Evolutionary conservation across 2,113 vertebrate genomes (phyloP), one percentile per base, ranked within the genome.

Genomic region (Saguinus imperator): DNA sequence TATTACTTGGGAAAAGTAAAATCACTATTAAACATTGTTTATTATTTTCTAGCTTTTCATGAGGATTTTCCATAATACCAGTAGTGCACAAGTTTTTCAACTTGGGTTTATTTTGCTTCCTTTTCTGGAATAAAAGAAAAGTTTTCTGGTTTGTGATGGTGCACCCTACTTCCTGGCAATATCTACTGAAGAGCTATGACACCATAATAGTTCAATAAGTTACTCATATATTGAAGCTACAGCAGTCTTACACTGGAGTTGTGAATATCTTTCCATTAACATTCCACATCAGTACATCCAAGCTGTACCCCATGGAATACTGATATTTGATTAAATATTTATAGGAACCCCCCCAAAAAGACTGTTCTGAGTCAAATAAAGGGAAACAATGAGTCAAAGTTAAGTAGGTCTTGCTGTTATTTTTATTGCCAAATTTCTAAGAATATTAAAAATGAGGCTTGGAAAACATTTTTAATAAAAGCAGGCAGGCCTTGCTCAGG

Each of bases 351-450:
- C 50, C 35, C 40, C 87, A 10, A 23, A 35, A 70, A 40, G 5
- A 75, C 3, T 50, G 4, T 10, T 82, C 23, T 58, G 8, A 10
- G 1, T 83, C 48, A 93, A 68, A 50, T 48, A 80, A 57, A 61
- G 72, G 5, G 5, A 73, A 48, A 66, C 40, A 68, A 16, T 52
- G 10, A 83, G 6, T 76, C 6, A 7, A 77, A 40, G 48, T 57
- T 48, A 80, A 75, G 45, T 66, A 29, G 32, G 12, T 40, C 57
- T n/a, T 50, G 20, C 68, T 52, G 17, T 79, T 84, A 43, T 6
- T 89, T 83, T 86, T 27, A 76, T 77, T 90, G 17, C 23, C 43
- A 25, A 6, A 21, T 90, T 90, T 90, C 17, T 80, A 43, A 76
- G 61, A 50, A 50, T 0, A 16, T 61, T 58, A 21, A 70, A 77